phyloP scores from a whole-genome alignment of 2,113 vertebrate species.

The Stomatorhinus ivindoensis region DNA sequence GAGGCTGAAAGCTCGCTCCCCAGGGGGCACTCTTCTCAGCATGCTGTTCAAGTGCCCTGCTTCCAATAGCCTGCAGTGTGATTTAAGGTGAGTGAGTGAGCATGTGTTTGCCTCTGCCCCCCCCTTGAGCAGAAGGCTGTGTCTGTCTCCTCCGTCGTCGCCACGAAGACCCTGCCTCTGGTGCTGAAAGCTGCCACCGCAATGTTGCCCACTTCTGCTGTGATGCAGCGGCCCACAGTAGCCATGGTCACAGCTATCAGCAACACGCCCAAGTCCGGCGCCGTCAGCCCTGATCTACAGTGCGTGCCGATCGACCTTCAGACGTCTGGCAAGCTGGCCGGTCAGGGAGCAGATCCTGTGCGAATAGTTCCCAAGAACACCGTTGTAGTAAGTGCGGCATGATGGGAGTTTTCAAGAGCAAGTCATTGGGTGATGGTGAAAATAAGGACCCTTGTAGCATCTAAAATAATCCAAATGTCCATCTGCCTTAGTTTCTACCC shows the following conservation, averaged over 20 bases:
- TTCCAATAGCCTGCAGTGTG: background rate
- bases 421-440: background rate
- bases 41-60: background rate
- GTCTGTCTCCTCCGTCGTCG: slow-evolving; percentile 91
- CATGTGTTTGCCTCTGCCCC: background rate
- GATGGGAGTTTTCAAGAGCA: background rate
- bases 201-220: slow-evolving; percentile 77
- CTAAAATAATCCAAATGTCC: background rate
- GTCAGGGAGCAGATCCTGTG: slow-evolving; percentile 79
- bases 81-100: background rate
- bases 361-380: slow-evolving; percentile 92
- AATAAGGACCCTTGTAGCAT: background rate
- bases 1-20: background rate
- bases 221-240: slow-evolving; percentile 85
- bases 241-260: slow-evolving; percentile 95
- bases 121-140: slow-evolving; percentile 73
- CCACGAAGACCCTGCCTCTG: slow-evolving; percentile 97
- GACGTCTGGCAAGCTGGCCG: slow-evolving; percentile 84
- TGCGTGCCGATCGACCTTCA: slow-evolving; percentile 91
- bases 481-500: background rate
- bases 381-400: slow-evolving; percentile 77
- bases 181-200: slow-evolving; percentile 93
- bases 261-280: slow-evolving; percentile 74
- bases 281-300: slow-evolving; percentile 74
- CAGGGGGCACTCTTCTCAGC: background rate